Evolutionary conservation across 2,113 vertebrate species (phyloP), one percentile per base, ranked within the genome.

Genomic region (Carassius carassius): DNA sequence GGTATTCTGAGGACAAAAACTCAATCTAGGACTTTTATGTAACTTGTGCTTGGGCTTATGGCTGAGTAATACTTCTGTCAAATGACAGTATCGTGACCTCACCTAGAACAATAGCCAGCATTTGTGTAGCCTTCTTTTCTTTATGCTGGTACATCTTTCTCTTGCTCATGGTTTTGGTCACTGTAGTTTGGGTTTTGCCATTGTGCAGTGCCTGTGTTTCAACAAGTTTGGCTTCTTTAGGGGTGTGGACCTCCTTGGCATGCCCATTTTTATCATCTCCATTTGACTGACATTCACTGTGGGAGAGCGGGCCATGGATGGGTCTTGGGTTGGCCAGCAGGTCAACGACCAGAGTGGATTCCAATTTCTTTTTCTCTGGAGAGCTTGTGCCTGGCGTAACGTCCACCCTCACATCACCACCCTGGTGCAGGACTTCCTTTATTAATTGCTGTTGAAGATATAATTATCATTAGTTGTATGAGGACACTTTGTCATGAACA

Each of bases 81-180:
- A 29, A 51, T 75, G 10, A 41, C 19, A 3, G 54, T 2, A 80
- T 67, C 23, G 19, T 2, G 2, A 78, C 85, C 96, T 96, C 89
- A 99, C 98, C 98, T 0, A 99, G 95, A 21, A 99, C 98, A 0
- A 99, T 99, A 89, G 98, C 97, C 82, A 99, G 92, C 98, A 99
- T 99, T 94, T 99, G 98, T 0, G 98, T 99, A 86, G 98, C 98
- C 88, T 99, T 99, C 91, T 97, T 99, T 90, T 99, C 98, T 91
- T 99, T 99, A 91, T 99, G 98, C 80, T 99, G 98, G 0, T 97
- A 98, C 63, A 99, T 93, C 91, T 99, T 99, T 88, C 97, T 96
- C 91, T 96, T 97, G 93, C 95, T 98, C 85, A 99, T 90, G 47
- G 92, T 94, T 93, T 98, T 99, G 87, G 81, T 32, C 67, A 99